Conservation (phyloP, 2,888 invertebrate genomes). For the Lampropteryx suffumata region DNA sequence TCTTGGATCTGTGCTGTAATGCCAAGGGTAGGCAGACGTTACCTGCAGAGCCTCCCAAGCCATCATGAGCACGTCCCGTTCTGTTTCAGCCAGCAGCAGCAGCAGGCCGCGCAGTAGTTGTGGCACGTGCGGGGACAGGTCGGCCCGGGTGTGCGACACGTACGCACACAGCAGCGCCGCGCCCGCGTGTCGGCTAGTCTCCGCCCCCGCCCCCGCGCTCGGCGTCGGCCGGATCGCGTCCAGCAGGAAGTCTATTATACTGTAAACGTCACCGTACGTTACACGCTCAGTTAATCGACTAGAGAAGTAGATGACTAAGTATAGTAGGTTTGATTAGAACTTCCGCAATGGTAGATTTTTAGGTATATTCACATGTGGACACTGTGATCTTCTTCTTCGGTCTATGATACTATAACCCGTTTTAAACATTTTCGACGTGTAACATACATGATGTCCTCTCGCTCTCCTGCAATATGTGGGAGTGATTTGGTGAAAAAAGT, state of each 20-base stretch:
- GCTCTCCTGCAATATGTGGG: no score
- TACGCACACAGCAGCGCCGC: constrained; percentile 95
- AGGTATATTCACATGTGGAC: no score
- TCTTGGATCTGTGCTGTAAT: no score
- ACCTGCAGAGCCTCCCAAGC: constrained; percentile 93
- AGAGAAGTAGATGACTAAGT: no score
- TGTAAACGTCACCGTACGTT: constrained; percentile 6
- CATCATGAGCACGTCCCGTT: constrained; percentile 88
- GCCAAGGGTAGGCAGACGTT: not conserved
- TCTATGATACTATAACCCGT: no score
- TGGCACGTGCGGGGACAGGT: constrained; percentile 93
- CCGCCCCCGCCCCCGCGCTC: constrained; percentile 87
- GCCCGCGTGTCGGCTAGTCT: constrained; percentile 86
- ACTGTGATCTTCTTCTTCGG: no score
- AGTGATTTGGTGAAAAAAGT: no score
- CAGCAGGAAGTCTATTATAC: constrained; percentile 52
- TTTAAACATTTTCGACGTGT: no score
- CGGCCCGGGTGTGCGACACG: constrained; percentile 94
- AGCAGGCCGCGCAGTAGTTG: constrained; percentile 94
- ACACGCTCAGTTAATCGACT: not conserved
- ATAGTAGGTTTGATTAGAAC: no score
- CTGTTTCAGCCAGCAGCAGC: constrained; percentile 90
- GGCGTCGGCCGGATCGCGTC: constrained; percentile 51
- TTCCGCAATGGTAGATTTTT: no score
- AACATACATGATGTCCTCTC: no score